Evolutionary conservation across 2,797 vertebrate species (phyloP), one percentile per base, ranked within the genome.

Genomic region (Tangara arthus): DNA sequence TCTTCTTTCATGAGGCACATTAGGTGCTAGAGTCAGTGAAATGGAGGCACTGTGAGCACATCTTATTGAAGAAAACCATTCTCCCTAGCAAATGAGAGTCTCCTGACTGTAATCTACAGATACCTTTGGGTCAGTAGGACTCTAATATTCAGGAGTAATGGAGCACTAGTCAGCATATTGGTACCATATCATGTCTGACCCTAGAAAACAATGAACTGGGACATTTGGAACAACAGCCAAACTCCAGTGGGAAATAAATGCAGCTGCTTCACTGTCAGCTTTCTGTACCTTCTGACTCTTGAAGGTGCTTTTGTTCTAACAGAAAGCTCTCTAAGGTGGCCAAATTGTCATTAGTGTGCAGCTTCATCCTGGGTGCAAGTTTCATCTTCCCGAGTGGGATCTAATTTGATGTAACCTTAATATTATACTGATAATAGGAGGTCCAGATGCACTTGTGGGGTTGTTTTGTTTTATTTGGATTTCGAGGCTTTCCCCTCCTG

Each of bases 401-500:
- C 27, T 83, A 49, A 37, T 53, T 8, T 53, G 22, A 17, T 32
- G 5, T 56, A 39, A 27, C 20, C 14, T n/a, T 75, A 66, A 56
- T 57, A n/a, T 34, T 55, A 11, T 55, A 15, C 21, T 77, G 39
- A 52, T 12, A 65, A 5, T 23, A 49, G 24, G 59, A 89, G 23
- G 6, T 21, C 41, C 1, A 3, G 16, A 15, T 47, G 17, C 23
- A 16, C 20, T 32, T 71, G 9, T 30, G 42, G 15, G 8, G 0
- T n/a, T 46, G 11, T 26, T 61, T 19, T 3, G 6, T 26, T 76
- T 80, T 53, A 32, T 37, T 35, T 82, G 12, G 12, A 17, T 34
- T 55, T 87, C 42, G 16, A 6, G 6, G 2, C 8, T 41, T 63
- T 21, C 18, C 3, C 9, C 4, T 3, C 5, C 37, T 3, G 5